A percentile compares a stretch with the other conserved stretches of the same genome.
Evolutionary conservation across 2,797 vertebrate species (phyloP).

Genomic region (Chloroceryle inda): DNA sequence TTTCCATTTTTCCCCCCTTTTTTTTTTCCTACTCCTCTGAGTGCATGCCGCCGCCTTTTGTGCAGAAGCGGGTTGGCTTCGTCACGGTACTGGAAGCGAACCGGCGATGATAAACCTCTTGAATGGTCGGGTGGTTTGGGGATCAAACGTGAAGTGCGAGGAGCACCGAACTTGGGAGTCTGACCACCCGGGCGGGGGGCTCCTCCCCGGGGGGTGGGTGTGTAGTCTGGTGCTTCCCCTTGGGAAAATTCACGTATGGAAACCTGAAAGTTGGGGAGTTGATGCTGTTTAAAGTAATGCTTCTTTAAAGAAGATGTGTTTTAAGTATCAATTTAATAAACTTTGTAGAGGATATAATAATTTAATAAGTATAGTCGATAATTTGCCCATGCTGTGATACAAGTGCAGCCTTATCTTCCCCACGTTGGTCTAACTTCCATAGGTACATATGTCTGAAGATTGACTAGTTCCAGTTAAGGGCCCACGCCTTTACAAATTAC

Average conservation of each 20-base stretch:
- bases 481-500: not conserved
- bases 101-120: not conserved
- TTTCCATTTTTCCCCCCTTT: too few species aligned
- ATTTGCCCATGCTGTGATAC: accelerated
- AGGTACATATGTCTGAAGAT: accelerated
- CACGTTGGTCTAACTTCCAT: accelerated
- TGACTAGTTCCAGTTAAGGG: not conserved
- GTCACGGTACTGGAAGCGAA: not conserved
- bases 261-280: not conserved
- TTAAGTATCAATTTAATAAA: not conserved
- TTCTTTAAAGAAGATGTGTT: not conserved
- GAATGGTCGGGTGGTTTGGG: accelerated
- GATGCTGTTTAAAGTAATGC: not conserved
- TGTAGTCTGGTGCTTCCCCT: not conserved
- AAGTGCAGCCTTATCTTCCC: not conserved
- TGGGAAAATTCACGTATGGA: accelerated
- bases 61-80: not conserved
- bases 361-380: not conserved
- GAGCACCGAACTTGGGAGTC: not conserved
- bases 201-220: too few species aligned
- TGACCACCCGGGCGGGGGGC: not conserved
- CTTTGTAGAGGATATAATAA: not conserved
- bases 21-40: too few species aligned
- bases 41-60: not conserved
- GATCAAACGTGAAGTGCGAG: not conserved